These are phyloP conservation scores for Fulica atra DNA, from an alignment of 2,113 vertebrate species.

Conservation along the genomic window DNA sequence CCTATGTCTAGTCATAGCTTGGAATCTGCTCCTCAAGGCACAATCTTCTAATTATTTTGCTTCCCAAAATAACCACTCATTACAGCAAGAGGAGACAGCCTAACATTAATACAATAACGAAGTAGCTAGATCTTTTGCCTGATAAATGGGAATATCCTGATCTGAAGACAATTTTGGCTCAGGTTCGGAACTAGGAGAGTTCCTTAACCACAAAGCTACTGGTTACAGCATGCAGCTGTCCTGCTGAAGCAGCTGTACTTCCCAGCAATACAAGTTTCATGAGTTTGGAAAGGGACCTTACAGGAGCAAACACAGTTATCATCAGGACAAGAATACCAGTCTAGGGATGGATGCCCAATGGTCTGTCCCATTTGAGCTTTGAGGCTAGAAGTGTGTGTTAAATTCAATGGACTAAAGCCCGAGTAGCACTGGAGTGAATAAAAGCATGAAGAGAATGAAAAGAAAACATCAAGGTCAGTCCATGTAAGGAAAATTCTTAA, in stretches of 20 bases:
- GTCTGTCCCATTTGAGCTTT: neutral
- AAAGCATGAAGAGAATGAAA: neutral
- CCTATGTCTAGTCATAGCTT: neutral
- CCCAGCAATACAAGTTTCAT: neutral
- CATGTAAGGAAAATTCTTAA: neutral
- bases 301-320: neutral
- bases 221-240: neutral
- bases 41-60: neutral
- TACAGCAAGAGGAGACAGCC: neutral
- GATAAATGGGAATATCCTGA: neutral
- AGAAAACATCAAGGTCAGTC: neutral
- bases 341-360: neutral
- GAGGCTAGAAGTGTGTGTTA: neutral
- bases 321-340: neutral
- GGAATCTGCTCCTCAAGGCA: neutral
- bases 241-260: neutral
- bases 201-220: constrained; percentile 2
- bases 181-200: neutral
- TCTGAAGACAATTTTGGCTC: neutral
- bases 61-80: neutral
- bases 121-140: neutral
- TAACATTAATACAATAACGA: neutral
- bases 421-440: neutral
- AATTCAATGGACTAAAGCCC: neutral
- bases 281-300: neutral